These are phyloP conservation scores for Bembecia ichneumoniformis DNA, from an alignment of 2,888 invertebrate species.

Conservation along the genomic window DNA sequence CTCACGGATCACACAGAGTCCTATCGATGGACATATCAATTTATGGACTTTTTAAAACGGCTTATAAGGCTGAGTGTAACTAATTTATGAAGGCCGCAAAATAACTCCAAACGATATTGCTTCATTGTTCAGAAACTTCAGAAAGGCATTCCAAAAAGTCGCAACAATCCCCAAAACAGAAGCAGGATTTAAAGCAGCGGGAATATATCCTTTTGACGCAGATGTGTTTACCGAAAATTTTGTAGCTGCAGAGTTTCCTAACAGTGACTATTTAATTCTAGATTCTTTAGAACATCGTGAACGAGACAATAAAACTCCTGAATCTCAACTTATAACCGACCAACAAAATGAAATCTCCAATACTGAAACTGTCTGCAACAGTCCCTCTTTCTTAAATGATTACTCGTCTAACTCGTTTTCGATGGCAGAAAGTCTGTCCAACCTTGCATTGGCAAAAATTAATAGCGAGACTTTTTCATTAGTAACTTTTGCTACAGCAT, in stretches of 20 bases:
- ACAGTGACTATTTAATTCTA: background rate
- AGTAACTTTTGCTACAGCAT: too few relatives aligned
- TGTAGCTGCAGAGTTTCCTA: background rate
- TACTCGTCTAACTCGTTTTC: too few relatives aligned
- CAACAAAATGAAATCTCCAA: too few relatives aligned
- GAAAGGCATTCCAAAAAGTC: too few relatives aligned
- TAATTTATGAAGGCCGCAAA: slow-evolving; percentile 1
- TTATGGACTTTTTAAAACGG: slow-evolving; percentile 9
- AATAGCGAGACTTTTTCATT: too few relatives aligned
- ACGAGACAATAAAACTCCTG: too few relatives aligned
- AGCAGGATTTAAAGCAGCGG: slow-evolving; percentile 5
- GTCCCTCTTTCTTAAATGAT: too few relatives aligned
- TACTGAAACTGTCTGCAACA: too few relatives aligned
- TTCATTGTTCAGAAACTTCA: slow-evolving; percentile 5
- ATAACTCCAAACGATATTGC: slow-evolving; percentile 7
- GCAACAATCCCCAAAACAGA: slow-evolving; percentile 6
- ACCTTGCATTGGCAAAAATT: too few relatives aligned
- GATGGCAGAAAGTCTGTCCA: too few relatives aligned
- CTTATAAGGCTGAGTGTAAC: slow-evolving; percentile 6
- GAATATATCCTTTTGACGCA: slow-evolving; percentile 12
- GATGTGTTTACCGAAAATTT: slow-evolving; percentile 15
- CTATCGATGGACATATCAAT: slow-evolving; percentile 19
- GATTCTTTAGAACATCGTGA: background rate
- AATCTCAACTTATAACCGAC: too few relatives aligned
- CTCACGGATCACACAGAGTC: slow-evolving; percentile 17